These are phyloP conservation scores for Brotula barbata DNA, from an alignment of 2,797 vertebrate species.

Conservation along the genomic window DNA sequence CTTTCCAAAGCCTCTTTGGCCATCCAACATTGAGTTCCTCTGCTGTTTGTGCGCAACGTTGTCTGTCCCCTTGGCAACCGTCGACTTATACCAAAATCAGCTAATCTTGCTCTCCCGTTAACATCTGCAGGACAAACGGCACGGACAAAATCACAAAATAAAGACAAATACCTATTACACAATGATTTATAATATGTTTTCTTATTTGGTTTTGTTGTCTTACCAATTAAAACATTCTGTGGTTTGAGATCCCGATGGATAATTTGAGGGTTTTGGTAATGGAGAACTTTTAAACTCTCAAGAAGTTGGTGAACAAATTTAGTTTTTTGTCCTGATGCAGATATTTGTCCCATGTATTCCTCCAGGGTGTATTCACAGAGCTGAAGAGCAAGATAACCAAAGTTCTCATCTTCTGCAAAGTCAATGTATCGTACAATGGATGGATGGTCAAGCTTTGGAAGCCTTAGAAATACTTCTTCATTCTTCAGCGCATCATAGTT, in stretches of 20 bases:
- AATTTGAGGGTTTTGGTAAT: constrained; percentile 48
- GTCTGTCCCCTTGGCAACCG: constrained; percentile 48
- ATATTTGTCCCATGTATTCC: constrained; percentile 47
- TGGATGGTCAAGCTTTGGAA: constrained; percentile 52
- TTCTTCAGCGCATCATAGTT: constrained; percentile 65
- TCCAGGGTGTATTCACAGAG: constrained; percentile 75
- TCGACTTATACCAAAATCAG: constrained; percentile 76
- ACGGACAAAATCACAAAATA: not conserved
- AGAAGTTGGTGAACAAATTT: constrained; percentile 54
- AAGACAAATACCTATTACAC: not conserved
- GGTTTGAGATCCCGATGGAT: constrained; percentile 76
- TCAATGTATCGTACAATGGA: constrained; percentile 72
- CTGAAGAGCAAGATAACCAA: constrained; percentile 74
- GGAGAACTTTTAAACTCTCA: constrained; percentile 59
- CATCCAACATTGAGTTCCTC: constrained; percentile 73
- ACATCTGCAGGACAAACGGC: constrained; percentile 50
- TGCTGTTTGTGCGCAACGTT: constrained; percentile 43
- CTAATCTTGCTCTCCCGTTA: constrained; percentile 42
- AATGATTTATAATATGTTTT: not conserved
- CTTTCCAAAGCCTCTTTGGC: constrained; percentile 61
- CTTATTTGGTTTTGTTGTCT: not conserved
- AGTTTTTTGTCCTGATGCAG: not conserved
- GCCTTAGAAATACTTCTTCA: constrained; percentile 59
- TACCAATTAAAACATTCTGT: constrained; percentile 76
- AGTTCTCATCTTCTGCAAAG: constrained; percentile 61